Conservation (phyloP, 2,888 invertebrate genomes). For the Noctua comes region DNA sequence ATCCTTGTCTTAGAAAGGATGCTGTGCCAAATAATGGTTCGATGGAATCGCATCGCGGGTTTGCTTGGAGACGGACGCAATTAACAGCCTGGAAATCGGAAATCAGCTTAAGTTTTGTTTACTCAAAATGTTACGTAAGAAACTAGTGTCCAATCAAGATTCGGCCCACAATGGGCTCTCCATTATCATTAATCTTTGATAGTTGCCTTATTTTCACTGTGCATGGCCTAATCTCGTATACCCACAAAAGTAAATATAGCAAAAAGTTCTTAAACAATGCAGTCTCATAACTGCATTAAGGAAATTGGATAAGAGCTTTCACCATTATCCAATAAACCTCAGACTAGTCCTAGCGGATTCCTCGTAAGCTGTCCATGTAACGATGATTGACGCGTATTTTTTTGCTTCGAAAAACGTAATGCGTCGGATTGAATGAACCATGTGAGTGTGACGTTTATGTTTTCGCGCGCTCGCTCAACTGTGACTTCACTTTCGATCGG, state of each 20-base stretch:
- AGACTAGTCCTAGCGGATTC: not conserved
- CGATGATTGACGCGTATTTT: constrained; percentile 32
- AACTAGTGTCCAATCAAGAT: not conserved
- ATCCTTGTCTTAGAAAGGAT: not conserved
- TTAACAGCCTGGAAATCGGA: no score
- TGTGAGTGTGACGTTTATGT: constrained; percentile 59
- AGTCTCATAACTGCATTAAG: not conserved
- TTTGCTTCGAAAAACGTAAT: constrained; percentile 29
- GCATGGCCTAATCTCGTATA: not conserved
- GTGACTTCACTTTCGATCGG: constrained; percentile 74
- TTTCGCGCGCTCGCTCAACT: constrained; percentile 72
- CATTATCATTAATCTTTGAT: not conserved
- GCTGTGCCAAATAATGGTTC: not conserved
- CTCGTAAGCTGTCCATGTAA: constrained; percentile 24
- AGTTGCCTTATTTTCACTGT: not conserved
- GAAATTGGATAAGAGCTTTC: constrained; percentile 23
- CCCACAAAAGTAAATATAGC: not conserved
- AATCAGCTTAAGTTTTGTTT: not conserved
- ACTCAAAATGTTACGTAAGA: no score
- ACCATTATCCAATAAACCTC: constrained; percentile 9
- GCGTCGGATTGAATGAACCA: constrained; percentile 57
- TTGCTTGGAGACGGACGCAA: no score
- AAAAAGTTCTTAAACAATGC: not conserved
- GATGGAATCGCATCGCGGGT: not conserved
- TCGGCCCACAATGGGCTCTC: not conserved